A percentile compares a stretch with the other conserved stretches of the same genome.
Evolutionary conservation across 2,888 invertebrate genomes (phyloP).

Genomic region (Spodoptera exigua): DNA sequence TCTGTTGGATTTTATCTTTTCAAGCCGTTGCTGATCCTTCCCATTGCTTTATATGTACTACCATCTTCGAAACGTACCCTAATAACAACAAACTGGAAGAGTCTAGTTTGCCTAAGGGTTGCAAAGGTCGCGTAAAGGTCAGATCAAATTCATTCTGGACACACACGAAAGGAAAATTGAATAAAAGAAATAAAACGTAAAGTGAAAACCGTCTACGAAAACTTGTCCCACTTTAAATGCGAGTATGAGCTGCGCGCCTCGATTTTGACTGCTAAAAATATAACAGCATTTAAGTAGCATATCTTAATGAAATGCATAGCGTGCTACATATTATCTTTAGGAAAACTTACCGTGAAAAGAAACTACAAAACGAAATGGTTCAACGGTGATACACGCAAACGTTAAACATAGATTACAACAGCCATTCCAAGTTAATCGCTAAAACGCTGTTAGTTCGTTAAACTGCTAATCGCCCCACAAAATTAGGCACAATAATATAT

Average conservation of each 20-base stretch:
- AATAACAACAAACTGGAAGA: conserved; percentile 39
- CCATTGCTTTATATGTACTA: conserved; percentile 20
- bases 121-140: conserved; percentile 25
- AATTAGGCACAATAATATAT: conserved; percentile 69
- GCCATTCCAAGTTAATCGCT: conserved; percentile 61
- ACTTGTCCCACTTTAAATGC: conserved; percentile 5
- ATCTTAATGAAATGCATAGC: conserved; percentile 52
- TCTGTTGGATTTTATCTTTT: conserved; percentile 6
- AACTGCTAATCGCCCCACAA: conserved; percentile 65
- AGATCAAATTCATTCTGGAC: conserved; percentile 28
- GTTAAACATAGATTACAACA: conserved; percentile 57
- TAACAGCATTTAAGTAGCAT: conserved; percentile 27
- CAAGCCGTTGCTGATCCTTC: conserved; percentile 5
- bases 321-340: conserved; percentile 38
- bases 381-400: conserved; percentile 53
- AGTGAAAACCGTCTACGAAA: conserved; percentile 11
- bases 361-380: conserved; percentile 34
- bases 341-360: conserved; percentile 28
- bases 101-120: conserved; percentile 40
- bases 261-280: conserved; percentile 29
- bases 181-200: conserved; percentile 26
- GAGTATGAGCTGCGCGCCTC: not conserved
- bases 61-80: conserved; percentile 32
- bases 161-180: conserved; percentile 32
- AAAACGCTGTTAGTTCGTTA: conserved; percentile 66